phyloP scores from a whole-genome alignment of 2,113 vertebrate genomes.

The Rhombomys opimus region DNA sequence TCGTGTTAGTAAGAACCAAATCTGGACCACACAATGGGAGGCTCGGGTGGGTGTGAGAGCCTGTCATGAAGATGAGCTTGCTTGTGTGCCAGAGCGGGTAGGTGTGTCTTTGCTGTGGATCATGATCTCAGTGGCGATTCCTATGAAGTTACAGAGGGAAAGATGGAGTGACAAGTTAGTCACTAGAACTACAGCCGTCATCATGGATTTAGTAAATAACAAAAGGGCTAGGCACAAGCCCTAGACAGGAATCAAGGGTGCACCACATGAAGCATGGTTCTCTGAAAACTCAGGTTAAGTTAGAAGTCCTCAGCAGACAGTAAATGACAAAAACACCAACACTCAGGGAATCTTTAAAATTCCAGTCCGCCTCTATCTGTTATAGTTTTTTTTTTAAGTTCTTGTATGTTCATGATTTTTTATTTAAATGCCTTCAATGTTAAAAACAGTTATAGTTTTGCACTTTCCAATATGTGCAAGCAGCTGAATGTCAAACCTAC shows the following conservation, averaged over 20 bases:
- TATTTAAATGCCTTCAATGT: constrained; percentile 44
- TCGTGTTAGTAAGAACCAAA: constrained; percentile 50
- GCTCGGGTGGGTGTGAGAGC: not conserved
- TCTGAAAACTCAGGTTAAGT: constrained; percentile 14
- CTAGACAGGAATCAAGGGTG: not conserved
- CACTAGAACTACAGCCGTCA: not conserved
- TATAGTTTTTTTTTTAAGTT: constrained; percentile 41
- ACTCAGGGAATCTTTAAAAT: constrained; percentile 50
- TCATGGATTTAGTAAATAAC: constrained; percentile 17
- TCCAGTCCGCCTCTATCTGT: constrained; percentile 50
- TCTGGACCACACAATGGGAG: not conserved
- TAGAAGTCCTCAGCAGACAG: constrained; percentile 21
- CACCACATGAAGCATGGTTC: not conserved
- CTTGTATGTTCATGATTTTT: constrained; percentile 42
- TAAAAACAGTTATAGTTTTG: constrained; percentile 31
- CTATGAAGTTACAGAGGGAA: not conserved
- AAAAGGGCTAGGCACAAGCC: constrained; percentile 39
- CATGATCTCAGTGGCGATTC: not conserved
- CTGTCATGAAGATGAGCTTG: not conserved
- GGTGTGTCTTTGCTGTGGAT: not conserved
- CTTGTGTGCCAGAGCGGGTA: not conserved
- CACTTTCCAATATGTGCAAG: constrained; percentile 55
- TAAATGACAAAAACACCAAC: constrained; percentile 17
- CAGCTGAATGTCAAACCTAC: constrained; percentile 44
- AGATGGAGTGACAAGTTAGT: not conserved